Base-by-base conservation (phyloP, 2,113 vertebrate genomes). In the Coptodon bakossiorum region DNA sequence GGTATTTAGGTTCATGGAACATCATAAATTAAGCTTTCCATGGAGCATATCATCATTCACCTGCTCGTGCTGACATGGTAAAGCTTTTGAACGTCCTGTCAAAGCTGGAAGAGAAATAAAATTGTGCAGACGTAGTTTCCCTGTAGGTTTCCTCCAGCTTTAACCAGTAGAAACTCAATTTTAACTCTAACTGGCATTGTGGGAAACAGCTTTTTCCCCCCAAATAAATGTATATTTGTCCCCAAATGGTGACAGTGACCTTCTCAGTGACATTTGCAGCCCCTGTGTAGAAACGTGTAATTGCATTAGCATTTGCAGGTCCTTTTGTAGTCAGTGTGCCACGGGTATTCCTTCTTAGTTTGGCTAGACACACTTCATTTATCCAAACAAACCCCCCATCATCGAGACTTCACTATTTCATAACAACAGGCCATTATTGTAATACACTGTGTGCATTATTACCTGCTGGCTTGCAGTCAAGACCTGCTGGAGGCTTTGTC, bases 391-490 rank as follows among this genome's bases (percentile, higher is more conserved):
- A 85, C 27, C 24, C 13, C 11, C 45, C 38, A 82, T 82, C 54
- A 66, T 11, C 6, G 6, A 80, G 45, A 36, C 79, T 31, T 78
- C 40, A 54, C 24, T 78, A 80, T 87, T 87, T 86, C 14, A 89
- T 66, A 89, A 81, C 61, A 90, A 73, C n/a, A 56, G 52, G 68
- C 59, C 45, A 82, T 90, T 88, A 90, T 19, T 83, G 40, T 84
- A 91, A 89, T 81, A 85, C 7, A 88, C 14, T 16, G 61, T 81
- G 63, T 71, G 66, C 59, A 83, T 86, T 90, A 91, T 90, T 89
- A 85, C 38, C 78, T 80, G 19, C 78, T 88, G 88, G 84, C 85
- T 53, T 45, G 52, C 19, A 78, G 59, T 91, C 86, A 90, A 83
- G 38, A 59, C 84, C 43, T 76, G 38, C 85, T 36, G 9, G 17